Evolutionary conservation across 2,797 vertebrate genomes (phyloP), one percentile per base, ranked within the genome.

Genomic region (Novumbra hubbsi): DNA sequence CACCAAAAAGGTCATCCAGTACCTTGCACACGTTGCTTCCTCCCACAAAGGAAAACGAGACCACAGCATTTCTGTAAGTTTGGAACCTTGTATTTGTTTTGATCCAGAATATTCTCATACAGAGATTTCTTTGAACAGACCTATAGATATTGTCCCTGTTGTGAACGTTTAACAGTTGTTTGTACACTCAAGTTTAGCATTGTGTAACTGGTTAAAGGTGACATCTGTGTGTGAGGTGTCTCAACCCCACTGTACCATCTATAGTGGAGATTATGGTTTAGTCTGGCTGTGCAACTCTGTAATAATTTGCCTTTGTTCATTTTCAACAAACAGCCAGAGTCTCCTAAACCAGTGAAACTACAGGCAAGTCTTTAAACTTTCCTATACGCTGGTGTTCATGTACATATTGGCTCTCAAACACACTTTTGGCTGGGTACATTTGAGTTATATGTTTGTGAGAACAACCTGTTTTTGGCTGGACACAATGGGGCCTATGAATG

Each of bases 1-100:
- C 89, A 99, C 98, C 8, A 99, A 99, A 92, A 99, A 99, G 86
- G 98, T 99, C 73, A 99, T 99, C 88, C 98, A 99, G 78, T 99
- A 99, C 89, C 94, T 99, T 85, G 98, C 98, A 64, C 97, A 99
- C 15, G 98, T 99, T 74, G 98, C 98, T 76, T 99, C 98, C 77
- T 99, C 97, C 73, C 98, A 98, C 86, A 99, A 98, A 93, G 97
- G 96, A 93, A 95, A 96, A 87, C 98, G 98, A 92, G 98, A 99
- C 90, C 97, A 99, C 88, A 97, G 94, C 89, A 93, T 97, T 94
- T 95, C 97, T 89, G 98, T 99, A 91, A 48, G n/a, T 49, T 41
- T 60, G 60, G 49, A n/a, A 17, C 0, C 30, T 15, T 45, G 7
- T 48, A 32, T 48, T 63, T 19, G 12, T 38, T 62, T 27, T 19